These are phyloP conservation scores for Camponotus floridanus DNA, from an alignment of 1,140 invertebrate species.

Conservation along the genomic window DNA sequence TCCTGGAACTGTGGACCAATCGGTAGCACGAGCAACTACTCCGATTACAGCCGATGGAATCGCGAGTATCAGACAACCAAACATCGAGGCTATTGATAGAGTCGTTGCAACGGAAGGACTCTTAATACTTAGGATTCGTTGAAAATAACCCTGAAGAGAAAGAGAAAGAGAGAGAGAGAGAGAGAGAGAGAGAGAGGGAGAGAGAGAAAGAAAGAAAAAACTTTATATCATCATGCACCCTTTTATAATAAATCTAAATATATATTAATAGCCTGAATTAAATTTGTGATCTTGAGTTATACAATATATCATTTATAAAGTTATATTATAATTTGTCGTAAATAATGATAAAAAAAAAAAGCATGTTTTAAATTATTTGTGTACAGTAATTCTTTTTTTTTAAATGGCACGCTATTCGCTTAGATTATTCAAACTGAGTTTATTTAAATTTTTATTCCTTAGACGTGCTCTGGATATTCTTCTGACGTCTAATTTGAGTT, in stretches of 20 bases:
- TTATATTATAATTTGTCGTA: background rate
- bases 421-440: background rate
- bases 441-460: background rate
- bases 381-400: background rate
- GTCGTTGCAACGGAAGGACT: slow-evolving; percentile 90
- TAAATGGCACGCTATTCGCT: background rate
- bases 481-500: background rate
- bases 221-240: too few species aligned
- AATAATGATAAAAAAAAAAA: background rate
- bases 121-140: slow-evolving; percentile 92
- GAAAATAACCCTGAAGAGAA: slow-evolving; percentile 91
- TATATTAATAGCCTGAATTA: too few species aligned
- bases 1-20: slow-evolving; percentile 88
- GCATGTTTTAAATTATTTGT: background rate
- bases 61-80: slow-evolving; percentile 92
- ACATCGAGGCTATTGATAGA: slow-evolving; percentile 91
- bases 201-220: background rate
- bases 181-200: background rate
- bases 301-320: too few species aligned
- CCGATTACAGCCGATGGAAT: slow-evolving; percentile 92
- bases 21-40: slow-evolving; percentile 89
- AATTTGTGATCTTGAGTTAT: too few species aligned
- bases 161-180: too few species aligned
- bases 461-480: background rate
- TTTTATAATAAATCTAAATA: too few species aligned